Percentiles rank a stretch among this genome's conserved stretches.
Evolutionary conservation across 2,113 vertebrate species (phyloP).

Genomic region (Acrocephalus kingi): DNA sequence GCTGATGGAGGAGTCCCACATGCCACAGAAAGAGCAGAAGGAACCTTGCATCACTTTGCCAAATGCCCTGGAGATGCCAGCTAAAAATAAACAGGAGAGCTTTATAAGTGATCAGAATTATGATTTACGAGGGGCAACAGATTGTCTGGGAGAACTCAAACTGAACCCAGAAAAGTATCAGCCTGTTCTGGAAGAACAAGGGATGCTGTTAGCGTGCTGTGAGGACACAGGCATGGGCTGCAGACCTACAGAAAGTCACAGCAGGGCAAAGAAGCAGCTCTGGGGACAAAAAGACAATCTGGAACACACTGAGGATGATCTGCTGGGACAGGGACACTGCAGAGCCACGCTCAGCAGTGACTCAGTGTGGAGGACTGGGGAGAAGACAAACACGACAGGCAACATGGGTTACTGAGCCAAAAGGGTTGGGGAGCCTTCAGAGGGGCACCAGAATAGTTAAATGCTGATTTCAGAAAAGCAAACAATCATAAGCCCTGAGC

Average conservation of each 20-base stretch:
- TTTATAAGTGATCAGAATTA: not conserved
- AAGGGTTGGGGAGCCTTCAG: not conserved
- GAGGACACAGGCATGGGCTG: not conserved
- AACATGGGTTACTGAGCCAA: not conserved
- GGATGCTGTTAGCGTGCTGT: not conserved
- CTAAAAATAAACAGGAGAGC: not conserved
- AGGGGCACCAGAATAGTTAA: not conserved
- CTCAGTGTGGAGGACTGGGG: not conserved
- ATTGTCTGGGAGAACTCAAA: not conserved
- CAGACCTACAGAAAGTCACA: not conserved
- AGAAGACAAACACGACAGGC: not conserved
- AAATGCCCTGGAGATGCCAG: constrained; percentile 1
- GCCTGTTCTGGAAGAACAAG: not conserved
- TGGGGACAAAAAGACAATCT: not conserved
- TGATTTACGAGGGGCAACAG: not conserved
- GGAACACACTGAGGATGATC: not conserved
- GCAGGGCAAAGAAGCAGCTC: not conserved
- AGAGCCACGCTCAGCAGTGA: not conserved
- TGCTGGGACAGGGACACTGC: not conserved
- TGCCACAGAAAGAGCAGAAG: not conserved
- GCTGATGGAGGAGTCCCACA: not conserved
- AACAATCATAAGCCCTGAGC: not conserved
- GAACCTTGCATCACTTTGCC: not conserved
- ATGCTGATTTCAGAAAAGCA: not conserved
- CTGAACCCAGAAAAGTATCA: not conserved